phyloP scores from a whole-genome alignment of 1,140 invertebrate species.

The Papilio helenus region DNA sequence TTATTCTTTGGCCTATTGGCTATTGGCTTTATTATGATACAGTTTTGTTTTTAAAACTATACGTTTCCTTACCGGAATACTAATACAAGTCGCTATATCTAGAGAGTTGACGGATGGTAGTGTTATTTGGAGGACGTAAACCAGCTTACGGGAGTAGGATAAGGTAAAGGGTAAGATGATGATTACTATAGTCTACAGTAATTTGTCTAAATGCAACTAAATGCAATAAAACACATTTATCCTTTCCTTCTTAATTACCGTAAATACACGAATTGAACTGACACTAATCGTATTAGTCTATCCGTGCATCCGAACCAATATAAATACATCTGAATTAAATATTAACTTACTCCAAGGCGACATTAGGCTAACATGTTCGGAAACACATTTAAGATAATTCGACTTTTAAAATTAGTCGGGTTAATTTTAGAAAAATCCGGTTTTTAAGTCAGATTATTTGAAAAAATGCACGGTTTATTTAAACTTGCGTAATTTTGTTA shows the following conservation, averaged over 20 bases:
- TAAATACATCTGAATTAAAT: conserved; percentile 10
- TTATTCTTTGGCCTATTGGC: no score
- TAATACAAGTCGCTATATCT: no score
- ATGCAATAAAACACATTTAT: background rate
- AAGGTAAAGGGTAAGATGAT: no score
- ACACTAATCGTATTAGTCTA: conserved; percentile 7
- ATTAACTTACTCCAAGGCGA: conserved; percentile 5
- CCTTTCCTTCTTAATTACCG: background rate
- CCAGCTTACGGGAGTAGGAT: no score
- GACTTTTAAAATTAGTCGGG: background rate
- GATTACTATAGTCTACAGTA: no score
- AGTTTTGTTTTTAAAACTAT: no score
- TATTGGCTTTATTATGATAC: background rate
- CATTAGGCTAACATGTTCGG: background rate
- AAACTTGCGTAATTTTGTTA: no score
- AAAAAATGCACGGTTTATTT: no score
- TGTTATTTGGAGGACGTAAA: no score
- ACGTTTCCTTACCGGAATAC: background rate
- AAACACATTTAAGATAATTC: background rate
- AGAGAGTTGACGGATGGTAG: no score
- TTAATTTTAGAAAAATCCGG: no score
- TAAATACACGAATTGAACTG: background rate
- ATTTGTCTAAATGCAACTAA: background rate
- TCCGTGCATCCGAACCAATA: background rate
- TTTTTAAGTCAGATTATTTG: no score